phyloP scores from a whole-genome alignment of 2,113 vertebrate species.

The Catharus fuscescens region DNA sequence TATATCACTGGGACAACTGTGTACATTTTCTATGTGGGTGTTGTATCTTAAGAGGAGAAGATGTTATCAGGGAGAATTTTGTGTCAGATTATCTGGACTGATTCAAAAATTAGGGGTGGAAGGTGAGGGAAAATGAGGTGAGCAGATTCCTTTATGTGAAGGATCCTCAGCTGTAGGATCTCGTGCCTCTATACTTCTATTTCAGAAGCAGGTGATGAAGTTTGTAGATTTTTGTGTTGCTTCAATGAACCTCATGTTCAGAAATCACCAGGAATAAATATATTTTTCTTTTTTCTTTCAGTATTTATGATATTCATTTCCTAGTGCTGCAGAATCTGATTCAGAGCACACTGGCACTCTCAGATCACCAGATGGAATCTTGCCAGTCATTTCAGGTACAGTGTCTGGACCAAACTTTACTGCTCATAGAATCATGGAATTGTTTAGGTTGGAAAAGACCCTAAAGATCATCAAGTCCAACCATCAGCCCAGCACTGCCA shows the following conservation, averaged over 20 bases:
- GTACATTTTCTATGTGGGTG: not conserved
- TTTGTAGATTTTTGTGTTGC: not conserved
- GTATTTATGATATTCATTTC: constrained; percentile 86
- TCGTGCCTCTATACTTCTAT: not conserved
- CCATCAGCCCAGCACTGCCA: not conserved
- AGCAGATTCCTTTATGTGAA: not conserved
- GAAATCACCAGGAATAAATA: not conserved
- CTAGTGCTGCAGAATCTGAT: constrained; percentile 92
- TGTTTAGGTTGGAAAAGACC: not conserved
- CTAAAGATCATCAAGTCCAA: not conserved
- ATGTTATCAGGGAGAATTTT: not conserved
- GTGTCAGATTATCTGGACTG: not conserved
- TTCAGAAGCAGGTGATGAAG: not conserved
- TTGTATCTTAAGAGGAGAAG: not conserved
- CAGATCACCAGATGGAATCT: constrained; percentile 89
- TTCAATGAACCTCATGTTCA: not conserved
- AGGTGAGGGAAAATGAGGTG: not conserved
- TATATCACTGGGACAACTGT: not conserved
- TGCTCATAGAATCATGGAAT: not conserved
- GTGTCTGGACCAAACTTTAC: not conserved
- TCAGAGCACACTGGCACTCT: constrained; percentile 92
- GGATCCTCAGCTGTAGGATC: not conserved
- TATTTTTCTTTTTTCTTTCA: constrained; percentile 46
- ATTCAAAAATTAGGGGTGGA: not conserved
- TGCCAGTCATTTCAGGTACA: constrained; percentile 90